A percentile compares a stretch with the other conserved stretches of the same genome.
Conservation (phyloP, 2,888 invertebrate species). For the Microdon myrmicae region DNA sequence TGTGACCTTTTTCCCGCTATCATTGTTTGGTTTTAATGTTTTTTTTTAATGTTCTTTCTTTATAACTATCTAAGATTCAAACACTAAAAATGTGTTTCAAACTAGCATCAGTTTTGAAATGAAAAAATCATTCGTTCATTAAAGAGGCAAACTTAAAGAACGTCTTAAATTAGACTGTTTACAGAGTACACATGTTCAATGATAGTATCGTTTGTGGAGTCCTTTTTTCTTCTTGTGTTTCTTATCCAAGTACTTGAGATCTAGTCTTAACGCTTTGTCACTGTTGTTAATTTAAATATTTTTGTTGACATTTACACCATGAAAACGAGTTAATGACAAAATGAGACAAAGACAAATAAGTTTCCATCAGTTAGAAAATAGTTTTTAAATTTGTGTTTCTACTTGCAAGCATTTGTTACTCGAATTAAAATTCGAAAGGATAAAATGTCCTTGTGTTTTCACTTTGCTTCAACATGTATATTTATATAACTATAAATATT, state of each 20-base stretch:
- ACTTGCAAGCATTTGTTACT: conserved; percentile 46
- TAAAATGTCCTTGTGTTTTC: conserved; percentile 29
- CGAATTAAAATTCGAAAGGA: conserved; percentile 46
- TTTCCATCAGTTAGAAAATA: conserved; percentile 31
- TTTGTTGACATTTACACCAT: conserved; percentile 27
- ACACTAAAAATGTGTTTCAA: conserved; percentile 38
- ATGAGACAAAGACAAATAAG: conserved; percentile 1
- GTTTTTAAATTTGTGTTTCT: conserved; percentile 1
- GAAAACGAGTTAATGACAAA: conserved; percentile 1
- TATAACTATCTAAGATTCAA: conserved; percentile 12
- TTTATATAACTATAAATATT: not conserved
- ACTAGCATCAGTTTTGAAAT: too few relatives aligned
- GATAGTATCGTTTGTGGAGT: conserved; percentile 7
- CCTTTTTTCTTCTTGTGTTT: conserved; percentile 18
- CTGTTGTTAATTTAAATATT: conserved; percentile 4
- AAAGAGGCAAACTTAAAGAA: too few relatives aligned
- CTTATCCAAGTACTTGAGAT: conserved; percentile 10
- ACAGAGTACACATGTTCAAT: not conserved
- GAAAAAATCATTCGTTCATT: too few relatives aligned
- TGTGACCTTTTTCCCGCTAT: conserved; percentile 33
- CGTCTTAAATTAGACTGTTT: not conserved
- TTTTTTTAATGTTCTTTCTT: conserved; percentile 20
- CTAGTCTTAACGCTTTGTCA: not conserved
- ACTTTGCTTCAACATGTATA: conserved; percentile 27
- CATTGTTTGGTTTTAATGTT: conserved; percentile 52